These are phyloP conservation scores for Stomorhina lunata DNA, from an alignment of 2,888 invertebrate species.

Conservation along the genomic window DNA sequence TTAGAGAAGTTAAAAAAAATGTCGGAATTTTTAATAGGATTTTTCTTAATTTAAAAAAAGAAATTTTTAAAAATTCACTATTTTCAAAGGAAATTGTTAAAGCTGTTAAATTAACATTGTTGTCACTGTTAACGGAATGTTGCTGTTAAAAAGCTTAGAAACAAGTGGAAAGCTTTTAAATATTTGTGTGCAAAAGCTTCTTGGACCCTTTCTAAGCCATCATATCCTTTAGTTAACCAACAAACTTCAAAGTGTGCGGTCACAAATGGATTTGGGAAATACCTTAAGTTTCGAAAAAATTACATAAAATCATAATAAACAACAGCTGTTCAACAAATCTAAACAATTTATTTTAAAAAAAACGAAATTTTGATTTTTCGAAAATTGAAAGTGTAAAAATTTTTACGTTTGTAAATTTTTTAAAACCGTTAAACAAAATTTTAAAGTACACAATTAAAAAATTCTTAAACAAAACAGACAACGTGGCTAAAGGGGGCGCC, in stretches of 20 bases:
- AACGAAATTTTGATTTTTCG: not conserved
- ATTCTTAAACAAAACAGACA: constrained; percentile 4
- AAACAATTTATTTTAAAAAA: not conserved
- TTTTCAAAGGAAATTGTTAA: too few relatives aligned
- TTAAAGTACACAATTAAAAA: not conserved
- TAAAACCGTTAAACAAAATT: not conserved
- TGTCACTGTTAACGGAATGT: too few relatives aligned
- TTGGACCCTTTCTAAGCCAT: not conserved
- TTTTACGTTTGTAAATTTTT: not conserved
- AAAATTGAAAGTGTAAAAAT: not conserved
- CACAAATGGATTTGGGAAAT: not conserved
- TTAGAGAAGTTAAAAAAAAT: too few relatives aligned
- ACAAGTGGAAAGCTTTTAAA: constrained; percentile 31
- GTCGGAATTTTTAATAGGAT: too few relatives aligned
- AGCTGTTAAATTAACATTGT: too few relatives aligned
- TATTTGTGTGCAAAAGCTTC: constrained; percentile 34
- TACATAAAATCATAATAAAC: not conserved
- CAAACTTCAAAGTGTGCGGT: constrained; percentile 40
- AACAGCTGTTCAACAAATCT: constrained; percentile 37
- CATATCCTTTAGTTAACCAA: constrained; percentile 48
- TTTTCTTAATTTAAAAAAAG: too few relatives aligned
- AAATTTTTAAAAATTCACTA: too few relatives aligned
- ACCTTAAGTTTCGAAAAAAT: not conserved
- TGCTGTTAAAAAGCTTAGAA: too few relatives aligned
- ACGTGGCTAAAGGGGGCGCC: constrained; percentile 41